Evolutionary conservation across 1,140 invertebrate genomes (phyloP), one percentile per base, ranked within the genome.

Genomic region (Leptinotarsa undecemlineata): DNA sequence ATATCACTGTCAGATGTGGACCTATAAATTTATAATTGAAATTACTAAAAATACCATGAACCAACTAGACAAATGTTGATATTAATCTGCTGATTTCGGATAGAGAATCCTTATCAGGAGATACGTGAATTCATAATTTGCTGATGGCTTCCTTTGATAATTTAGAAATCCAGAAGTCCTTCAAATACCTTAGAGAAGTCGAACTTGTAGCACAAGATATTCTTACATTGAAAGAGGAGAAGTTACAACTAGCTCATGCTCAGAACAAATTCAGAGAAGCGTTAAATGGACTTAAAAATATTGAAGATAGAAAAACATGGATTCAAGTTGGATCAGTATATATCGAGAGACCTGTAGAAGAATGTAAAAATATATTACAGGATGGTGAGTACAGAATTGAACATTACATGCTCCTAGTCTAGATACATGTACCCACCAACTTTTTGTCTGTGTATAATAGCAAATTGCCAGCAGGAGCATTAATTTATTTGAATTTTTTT

Each of bases 221-320:
- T 74, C 74, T 82, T 72, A 83, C 82, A n/a, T 67, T 81, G n/a
- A 84, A 81, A 81, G 76, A 82, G 61, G 74, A 77, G 20, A 83
- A 84, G 73, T 68, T 84, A 26, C 74, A 80, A 68, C 57, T 84
- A 13, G 73, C 82, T 20, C 81, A 84, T 77, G 76, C 81, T 21
- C 78, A 82, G 76, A 83, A 83, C 73, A 83, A 83, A 71, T 80
- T 80, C 33, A 76, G 81, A 72, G 82, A 84, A 79, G 81, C 82
- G 3, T 69, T 81, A 57, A 74, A 81, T 61, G 81, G 81, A 13
- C 21, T 83, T 14, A 79, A 84, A 74, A 15, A 71, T 19, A 72
- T 33, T 13, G 74, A 79, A 21, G 80, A 82, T 33, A 74, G 81
- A 57, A 77, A 72, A 48, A 73, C 78, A 51, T 84, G 82, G 81